A percentile compares a stretch with the other conserved stretches of the same genome.
These are phyloP conservation scores for Protophormia terraenovae DNA, from an alignment of 2,888 invertebrate genomes.

Conservation along the genomic window DNA sequence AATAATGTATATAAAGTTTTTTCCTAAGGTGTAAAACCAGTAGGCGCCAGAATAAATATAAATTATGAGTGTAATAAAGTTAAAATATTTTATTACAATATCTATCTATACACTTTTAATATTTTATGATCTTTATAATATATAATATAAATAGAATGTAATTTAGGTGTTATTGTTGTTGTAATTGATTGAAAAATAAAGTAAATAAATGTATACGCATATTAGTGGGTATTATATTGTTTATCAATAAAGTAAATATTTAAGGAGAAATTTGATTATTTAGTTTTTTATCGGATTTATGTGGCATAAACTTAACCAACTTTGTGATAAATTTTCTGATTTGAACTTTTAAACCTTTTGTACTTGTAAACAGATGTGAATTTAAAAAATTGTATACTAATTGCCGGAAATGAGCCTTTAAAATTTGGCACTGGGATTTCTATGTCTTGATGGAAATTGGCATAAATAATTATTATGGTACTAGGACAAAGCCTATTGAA, in stretches of 20 bases:
- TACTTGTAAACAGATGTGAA: too few relatives aligned
- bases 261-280: background rate
- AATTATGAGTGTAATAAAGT: slow-evolving; percentile 45
- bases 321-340: background rate
- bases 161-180: background rate
- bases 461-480: too few relatives aligned
- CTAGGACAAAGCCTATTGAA: too few relatives aligned
- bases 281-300: background rate
- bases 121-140: background rate
- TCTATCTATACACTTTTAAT: background rate
- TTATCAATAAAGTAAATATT: background rate
- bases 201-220: background rate
- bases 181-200: background rate
- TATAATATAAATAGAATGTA: background rate
- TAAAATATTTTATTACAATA: slow-evolving; percentile 15
- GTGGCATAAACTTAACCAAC: background rate
- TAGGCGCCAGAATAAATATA: slow-evolving; percentile 70
- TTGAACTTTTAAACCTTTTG: background rate
- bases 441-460: too few relatives aligned
- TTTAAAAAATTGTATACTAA: too few relatives aligned
- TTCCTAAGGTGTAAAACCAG: slow-evolving; percentile 70
- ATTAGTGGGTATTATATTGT: background rate
- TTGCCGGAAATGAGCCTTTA: too few relatives aligned
- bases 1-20: slow-evolving; percentile 14
- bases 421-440: too few relatives aligned